Base-by-base conservation (phyloP, 2,888 invertebrate species). In the Hydrotaea cyrtoneurina region DNA sequence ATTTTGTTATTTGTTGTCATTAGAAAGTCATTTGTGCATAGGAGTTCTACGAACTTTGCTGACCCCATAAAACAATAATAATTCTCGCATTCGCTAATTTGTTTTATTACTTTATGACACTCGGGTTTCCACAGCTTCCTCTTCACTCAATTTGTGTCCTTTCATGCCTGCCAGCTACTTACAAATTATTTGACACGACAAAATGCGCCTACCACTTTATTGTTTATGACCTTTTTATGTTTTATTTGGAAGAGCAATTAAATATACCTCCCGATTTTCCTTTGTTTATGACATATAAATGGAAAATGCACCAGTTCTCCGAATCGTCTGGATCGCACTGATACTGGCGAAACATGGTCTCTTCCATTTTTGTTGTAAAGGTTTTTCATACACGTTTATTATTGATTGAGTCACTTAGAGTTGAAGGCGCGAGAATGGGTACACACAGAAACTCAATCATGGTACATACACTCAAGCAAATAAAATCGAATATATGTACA, bases 181-280 rank as follows among this genome's bases (percentile, higher is more conserved):
- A 62, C 62, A 82, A 71, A 73, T 73, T 66, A 31, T 31, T 76
- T 43, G 43, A 21, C 46, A 31, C 39, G 62, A 77, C 73, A 77
- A 66, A 50, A 39, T 50, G 71, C 72, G 72, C 79, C 53, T 76
- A 71, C 21, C 57, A 0, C 17, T 66, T 17, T 50, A 78, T 62
- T 39, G 17, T 55, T 74, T 59, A 46, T 74, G 39, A 23, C 55
- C 21, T 64, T 62, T 39, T 26, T 71, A 59, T 39, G 11, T 19
- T 39, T 66, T 83, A 78, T 83, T 80, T 83, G 26, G 75, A 75
- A 72, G 26, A 76, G 50, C 81, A 76, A 84, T 84, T 81, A 84
- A 80, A 75, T 23, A 71, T 64, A 53, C 69, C 80, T 79, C 77
- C 80, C 59, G 66, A 73, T 55, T 55, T 43, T 55, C 15, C 17